Evolutionary conservation across 2,888 invertebrate genomes (phyloP), one percentile per base, ranked within the genome.

Genomic region (Nyleta sp.): DNA sequence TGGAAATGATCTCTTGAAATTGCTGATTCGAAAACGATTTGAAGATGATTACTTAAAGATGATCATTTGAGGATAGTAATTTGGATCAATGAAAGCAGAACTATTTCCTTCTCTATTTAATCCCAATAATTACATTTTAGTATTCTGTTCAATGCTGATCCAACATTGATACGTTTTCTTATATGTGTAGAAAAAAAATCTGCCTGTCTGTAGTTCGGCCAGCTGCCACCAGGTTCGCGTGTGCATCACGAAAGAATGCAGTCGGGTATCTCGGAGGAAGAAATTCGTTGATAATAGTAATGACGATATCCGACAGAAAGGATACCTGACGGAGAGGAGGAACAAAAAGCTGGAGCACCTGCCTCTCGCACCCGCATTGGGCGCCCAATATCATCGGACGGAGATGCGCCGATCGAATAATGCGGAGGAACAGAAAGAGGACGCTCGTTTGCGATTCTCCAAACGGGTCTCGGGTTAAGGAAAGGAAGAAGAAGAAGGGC

Each of bases 401-500:
- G 78, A 59, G 67, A 73, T 68, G 59, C 35, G 67, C 18, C 78
- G 72, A 79, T 74, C 73, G 64, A 52, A 65, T 50, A 64, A 68
- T 64, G 72, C 44, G 18, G 68, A 48, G 48, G 55, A 73, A 40
- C 18, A 65, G 44, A 60, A 59, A 24, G 50, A 71, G 74, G 65
- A 44, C 44, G 57, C 38, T 28, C 68, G 78, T 76, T 78, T 70
- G 71, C 72, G 46, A 76, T 73, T 50, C 62, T 72, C 62, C 42
- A 78, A 78, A 76, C 76, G 76, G 71, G 73, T 76, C 78, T 76
- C 35, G 67, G 38, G 42, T 71, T 59, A 83, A 68, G 80, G 75
- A 59, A 65, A 60, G 67, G 60, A 46, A 13, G 44, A 78, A 80
- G 81, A 83, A 81, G 84, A 83, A 83, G 86, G 85, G 87, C 89